Base-by-base conservation (phyloP, 2,113 vertebrate genomes). In the Myodes glareolus region DNA sequence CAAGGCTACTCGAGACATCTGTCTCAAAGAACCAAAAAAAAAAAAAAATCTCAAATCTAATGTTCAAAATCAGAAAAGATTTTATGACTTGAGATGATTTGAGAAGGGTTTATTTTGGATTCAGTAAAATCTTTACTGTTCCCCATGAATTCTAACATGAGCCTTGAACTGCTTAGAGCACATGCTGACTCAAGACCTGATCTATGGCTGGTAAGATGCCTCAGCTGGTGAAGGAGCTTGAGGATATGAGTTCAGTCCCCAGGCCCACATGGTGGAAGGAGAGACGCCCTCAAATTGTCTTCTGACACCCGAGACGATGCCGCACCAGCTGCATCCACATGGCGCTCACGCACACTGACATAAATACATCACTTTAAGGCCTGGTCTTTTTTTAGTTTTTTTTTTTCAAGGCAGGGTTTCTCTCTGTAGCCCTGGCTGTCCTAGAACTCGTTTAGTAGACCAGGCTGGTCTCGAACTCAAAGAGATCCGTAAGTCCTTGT, bases 71-170 rank as follows among this genome's bases (percentile, higher is more conserved):
- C 61, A 65, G 27, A 50, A 55, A 91, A 29, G 36, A 39, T 63
- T 70, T 81, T 91, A n/a, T 94, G 55, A 97, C 82, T 70, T 36
- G 29, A 94, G 77, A 42, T 94, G 55, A 97, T 82, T 70, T 36
- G 29, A 94, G 77, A 39, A 94, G 50, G 25, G 25, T 63, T 63
- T 39, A 39, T 84, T 84, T 82, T 82, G 70, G 36, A 63, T 39
- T 65, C 68, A 47, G 36, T 67, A 10, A 68, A 81, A 92, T 55
- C 29, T 86, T n/a, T 36, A 27, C 36, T 95, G 81, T 17, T 50
- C 39, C 72, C 39, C 39, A n/a, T 84, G 52, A 55, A 14, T 72
- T 70, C 63, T 85, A 33, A 25, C 76, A 90, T 12, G 47, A 65
- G 58, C n/a, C 55, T 88, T 39, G 45, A 91, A 23, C 45, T 23